These are phyloP conservation scores for Condylura cristata DNA, from an alignment of 2,113 vertebrate species.

Conservation along the genomic window DNA sequence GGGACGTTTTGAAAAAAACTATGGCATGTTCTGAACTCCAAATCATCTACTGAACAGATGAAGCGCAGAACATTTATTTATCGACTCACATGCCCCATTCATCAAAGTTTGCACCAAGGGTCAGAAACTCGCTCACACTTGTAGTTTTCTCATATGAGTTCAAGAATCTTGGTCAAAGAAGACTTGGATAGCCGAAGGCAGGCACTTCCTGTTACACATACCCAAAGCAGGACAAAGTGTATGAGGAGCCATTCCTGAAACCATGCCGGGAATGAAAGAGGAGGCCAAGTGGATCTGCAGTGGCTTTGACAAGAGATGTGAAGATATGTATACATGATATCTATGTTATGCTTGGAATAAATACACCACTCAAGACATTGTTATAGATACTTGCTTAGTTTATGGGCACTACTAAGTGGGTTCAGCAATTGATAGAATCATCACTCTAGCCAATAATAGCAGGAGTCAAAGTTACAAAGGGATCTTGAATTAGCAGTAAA, in stretches of 20 bases:
- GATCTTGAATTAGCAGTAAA: constrained; percentile 1
- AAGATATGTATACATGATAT: not conserved
- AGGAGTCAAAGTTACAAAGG: not conserved
- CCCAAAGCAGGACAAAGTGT: not conserved
- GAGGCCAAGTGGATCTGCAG: not conserved
- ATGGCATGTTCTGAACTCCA: not conserved
- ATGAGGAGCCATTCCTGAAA: not conserved
- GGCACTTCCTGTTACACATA: not conserved
- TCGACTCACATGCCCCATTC: not conserved
- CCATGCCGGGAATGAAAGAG: not conserved
- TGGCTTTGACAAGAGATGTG: not conserved
- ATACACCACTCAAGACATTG: not conserved
- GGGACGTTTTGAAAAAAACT: not conserved
- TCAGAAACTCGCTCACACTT: not conserved
- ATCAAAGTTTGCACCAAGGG: not conserved
- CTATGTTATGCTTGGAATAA: not conserved
- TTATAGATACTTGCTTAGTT: not conserved
- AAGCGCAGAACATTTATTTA: not conserved
- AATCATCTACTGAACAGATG: not conserved
- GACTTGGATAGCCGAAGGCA: no score
- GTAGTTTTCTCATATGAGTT: not conserved
- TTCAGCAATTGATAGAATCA: not conserved
- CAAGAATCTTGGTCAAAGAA: not conserved
- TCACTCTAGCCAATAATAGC: not conserved
- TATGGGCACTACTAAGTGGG: not conserved